Evolutionary conservation across 2,113 vertebrate species (phyloP).

Genomic region (Ancistrus triradiatus): DNA sequence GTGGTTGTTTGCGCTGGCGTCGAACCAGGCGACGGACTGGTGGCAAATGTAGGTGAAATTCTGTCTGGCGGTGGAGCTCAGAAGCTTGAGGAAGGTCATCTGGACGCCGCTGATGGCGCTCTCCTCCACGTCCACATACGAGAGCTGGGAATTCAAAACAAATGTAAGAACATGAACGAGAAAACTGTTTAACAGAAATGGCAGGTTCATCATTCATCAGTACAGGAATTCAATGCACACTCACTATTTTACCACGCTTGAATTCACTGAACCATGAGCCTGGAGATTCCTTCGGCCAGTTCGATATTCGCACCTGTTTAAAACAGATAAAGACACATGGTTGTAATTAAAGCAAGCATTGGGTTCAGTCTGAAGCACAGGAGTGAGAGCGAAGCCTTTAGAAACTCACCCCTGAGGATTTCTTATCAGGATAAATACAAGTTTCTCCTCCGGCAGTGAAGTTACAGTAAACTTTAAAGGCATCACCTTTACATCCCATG

Average conservation of each 20-base stretch:
- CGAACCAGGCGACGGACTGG: conserved; percentile 92
- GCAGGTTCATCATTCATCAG: too few species aligned
- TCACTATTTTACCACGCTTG: conserved; percentile 95
- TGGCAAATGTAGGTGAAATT: conserved; percentile 97
- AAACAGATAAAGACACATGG: not conserved
- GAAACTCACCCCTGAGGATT: conserved; percentile 86
- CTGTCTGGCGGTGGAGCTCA: conserved; percentile 90
- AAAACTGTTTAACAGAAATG: too few species aligned
- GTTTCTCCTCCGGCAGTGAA: conserved; percentile 96
- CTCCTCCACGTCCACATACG: conserved; percentile 83
- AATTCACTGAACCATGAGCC: conserved; percentile 99
- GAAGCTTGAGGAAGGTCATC: conserved; percentile 96
- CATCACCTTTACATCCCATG: conserved; percentile 91
- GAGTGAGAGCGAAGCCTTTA: too few species aligned
- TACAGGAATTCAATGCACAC: conserved; percentile 46
- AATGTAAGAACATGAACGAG: not conserved
- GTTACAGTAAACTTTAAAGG: conserved; percentile 95
- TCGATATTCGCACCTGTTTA: conserved; percentile 87
- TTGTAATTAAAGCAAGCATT: not conserved
- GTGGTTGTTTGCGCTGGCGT: conserved; percentile 78
- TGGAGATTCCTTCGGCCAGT: conserved; percentile 93
- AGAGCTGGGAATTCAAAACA: conserved; percentile 68
- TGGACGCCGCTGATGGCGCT: conserved; percentile 86
- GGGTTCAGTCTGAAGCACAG: too few species aligned
- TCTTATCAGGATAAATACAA: conserved; percentile 94